Conservation (phyloP, 2,797 vertebrate species). For the Erithacus rubecula region DNA sequence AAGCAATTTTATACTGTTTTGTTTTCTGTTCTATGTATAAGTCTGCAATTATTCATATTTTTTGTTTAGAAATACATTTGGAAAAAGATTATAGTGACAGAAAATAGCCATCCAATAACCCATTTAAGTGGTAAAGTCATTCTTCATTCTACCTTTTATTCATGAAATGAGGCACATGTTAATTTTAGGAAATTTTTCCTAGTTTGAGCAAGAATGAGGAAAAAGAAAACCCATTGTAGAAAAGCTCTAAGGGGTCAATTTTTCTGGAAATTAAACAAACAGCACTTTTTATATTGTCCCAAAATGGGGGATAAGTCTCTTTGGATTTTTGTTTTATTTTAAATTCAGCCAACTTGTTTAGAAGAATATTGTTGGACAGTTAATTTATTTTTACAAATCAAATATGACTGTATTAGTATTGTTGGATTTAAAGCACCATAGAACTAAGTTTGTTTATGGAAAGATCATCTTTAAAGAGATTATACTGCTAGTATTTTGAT, state of each 20-base stretch:
- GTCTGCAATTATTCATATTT: neutral
- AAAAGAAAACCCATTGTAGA: neutral
- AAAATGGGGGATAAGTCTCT: neutral
- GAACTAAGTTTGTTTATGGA: neutral
- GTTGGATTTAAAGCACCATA: neutral
- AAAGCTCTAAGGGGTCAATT: neutral
- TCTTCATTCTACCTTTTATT: neutral
- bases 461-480: neutral
- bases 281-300: neutral
- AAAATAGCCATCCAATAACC: neutral
- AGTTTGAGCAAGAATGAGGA: neutral
- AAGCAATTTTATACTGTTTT: neutral
- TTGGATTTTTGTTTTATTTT: too few species aligned
- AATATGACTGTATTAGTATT: neutral
- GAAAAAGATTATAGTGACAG: neutral
- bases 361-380: neutral
- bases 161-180: neutral
- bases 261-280: neutral
- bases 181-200: neutral
- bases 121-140: neutral
- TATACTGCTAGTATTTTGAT: neutral
- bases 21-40: neutral
- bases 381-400: neutral
- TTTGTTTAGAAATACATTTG: neutral
- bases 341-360: neutral